phyloP scores from a whole-genome alignment of 2,888 invertebrate genomes.

The Drosophila conformis region DNA sequence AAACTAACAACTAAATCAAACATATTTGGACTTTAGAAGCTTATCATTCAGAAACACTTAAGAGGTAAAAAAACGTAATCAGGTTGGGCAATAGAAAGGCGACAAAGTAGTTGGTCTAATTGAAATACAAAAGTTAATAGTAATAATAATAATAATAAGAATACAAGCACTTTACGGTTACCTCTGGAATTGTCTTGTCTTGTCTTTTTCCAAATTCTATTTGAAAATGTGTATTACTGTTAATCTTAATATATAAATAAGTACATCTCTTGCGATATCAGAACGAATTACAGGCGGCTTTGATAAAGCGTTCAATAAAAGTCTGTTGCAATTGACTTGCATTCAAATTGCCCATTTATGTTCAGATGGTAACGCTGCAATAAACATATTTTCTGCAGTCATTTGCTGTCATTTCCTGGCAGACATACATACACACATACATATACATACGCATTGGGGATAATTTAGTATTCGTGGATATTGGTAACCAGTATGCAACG shows the following conservation, averaged over 20 bases:
- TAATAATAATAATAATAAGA: no score
- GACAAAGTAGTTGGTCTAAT: no score
- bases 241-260: background rate
- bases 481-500: slow-evolving; percentile 25
- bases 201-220: background rate
- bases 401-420: slow-evolving; percentile 22
- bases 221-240: background rate
- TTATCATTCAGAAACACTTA: no score
- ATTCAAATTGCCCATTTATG: background rate
- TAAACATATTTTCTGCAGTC: background rate
- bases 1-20: no score
- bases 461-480: slow-evolving; percentile 33
- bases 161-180: background rate
- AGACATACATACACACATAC: background rate
- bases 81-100: no score
- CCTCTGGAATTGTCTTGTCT: background rate
- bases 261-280: background rate
- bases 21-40: no score
- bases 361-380: background rate
- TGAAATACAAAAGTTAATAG: no score
- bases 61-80: no score
- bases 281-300: background rate
- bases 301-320: background rate
- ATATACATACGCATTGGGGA: background rate
- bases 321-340: slow-evolving; percentile 2